A percentile compares a stretch with the other conserved stretches of the same genome.
Conservation (phyloP, 2,888 invertebrate species). For the Tipula helvola region DNA sequence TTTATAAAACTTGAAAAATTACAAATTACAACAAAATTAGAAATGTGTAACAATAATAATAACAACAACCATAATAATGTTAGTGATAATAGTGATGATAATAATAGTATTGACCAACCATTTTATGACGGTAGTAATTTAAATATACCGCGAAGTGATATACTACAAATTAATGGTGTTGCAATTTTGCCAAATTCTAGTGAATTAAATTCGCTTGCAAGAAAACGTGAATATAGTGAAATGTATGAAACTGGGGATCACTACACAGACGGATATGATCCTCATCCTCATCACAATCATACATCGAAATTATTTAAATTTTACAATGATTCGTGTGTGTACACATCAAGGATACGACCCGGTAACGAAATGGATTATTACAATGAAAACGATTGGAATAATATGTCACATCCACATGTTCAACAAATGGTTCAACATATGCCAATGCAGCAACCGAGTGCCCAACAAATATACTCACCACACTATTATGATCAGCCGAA, state of each 20-base stretch:
- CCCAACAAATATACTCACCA: background rate
- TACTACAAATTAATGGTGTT: background rate
- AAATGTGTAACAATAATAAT: background rate
- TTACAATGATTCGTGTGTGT: background rate
- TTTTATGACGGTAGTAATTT: background rate
- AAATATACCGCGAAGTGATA: constrained; percentile 10
- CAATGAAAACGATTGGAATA: background rate
- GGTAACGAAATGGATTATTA: background rate
- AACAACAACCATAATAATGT: background rate
- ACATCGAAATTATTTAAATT: background rate
- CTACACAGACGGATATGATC: background rate
- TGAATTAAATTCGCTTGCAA: background rate
- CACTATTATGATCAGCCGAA: background rate
- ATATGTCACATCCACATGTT: background rate
- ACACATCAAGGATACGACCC: background rate
- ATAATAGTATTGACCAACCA: background rate
- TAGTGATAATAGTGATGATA: constrained; percentile 8
- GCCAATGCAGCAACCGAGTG: background rate
- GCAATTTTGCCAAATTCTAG: background rate
- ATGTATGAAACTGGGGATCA: background rate
- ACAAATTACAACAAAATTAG: background rate
- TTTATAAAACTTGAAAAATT: background rate
- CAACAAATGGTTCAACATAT: background rate
- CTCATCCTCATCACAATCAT: background rate
- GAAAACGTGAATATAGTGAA: constrained; percentile 6